These are phyloP conservation scores for Melanchra persicariae DNA, from an alignment of 2,888 invertebrate genomes.

Conservation along the genomic window DNA sequence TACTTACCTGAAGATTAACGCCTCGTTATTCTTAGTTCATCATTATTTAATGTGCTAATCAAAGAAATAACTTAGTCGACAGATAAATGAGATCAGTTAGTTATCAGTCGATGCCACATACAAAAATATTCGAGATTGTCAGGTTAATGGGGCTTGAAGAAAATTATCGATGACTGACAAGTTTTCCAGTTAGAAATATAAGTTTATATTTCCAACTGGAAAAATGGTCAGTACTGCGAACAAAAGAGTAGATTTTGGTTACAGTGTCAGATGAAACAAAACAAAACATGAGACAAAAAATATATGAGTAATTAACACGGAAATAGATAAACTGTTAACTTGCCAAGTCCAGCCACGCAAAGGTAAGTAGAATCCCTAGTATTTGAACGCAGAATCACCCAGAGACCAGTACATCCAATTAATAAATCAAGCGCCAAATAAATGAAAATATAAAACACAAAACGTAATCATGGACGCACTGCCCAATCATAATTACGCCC, in stretches of 20 bases:
- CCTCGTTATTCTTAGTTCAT: constrained; percentile 20
- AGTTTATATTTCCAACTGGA: neutral
- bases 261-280: no score
- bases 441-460: constrained; percentile 52
- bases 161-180: neutral
- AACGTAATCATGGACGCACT: constrained; percentile 60
- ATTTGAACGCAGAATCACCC: neutral
- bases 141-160: neutral
- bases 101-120: neutral
- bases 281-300: no score
- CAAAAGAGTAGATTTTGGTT: neutral
- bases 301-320: no score
- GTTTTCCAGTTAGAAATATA: no score
- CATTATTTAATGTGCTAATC: constrained; percentile 33
- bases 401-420: constrained; percentile 25
- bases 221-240: no score
- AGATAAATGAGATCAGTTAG: no score
- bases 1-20: constrained; percentile 12
- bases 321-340: neutral
- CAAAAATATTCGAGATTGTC: neutral
- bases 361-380: neutral
- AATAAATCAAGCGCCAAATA: constrained; percentile 53
- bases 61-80: constrained; percentile 22
- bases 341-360: neutral
- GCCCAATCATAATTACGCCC: constrained; percentile 62